These are phyloP conservation scores for Rutilus rutilus DNA, from an alignment of 2,113 vertebrate genomes.

Conservation along the genomic window DNA sequence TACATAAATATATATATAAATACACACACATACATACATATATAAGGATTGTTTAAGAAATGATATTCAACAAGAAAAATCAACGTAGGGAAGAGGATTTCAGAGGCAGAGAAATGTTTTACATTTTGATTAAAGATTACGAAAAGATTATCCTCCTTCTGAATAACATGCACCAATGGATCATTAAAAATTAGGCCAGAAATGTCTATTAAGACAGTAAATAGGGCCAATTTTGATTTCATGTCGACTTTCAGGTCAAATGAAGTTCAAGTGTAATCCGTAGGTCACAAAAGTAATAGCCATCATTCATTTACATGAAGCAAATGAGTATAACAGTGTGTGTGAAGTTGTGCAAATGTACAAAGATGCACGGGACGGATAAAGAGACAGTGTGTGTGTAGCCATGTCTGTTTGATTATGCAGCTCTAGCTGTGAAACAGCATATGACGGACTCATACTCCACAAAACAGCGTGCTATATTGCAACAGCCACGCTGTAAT, in stretches of 20 bases:
- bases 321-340: slow-evolving; percentile 41
- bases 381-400: neutral
- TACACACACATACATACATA: too few species aligned
- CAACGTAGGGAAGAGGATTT: neutral
- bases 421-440: slow-evolving; percentile 60
- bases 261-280: slow-evolving; percentile 29
- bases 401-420: slow-evolving; percentile 44
- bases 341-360: slow-evolving; percentile 27
- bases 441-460: slow-evolving; percentile 67
- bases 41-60: too few species aligned
- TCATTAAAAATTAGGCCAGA: slow-evolving; percentile 1
- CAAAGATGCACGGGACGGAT: neutral
- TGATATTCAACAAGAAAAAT: neutral
- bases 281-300: slow-evolving; percentile 10
- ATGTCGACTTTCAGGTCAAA: neutral
- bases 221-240: slow-evolving; percentile 2
- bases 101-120: slow-evolving; percentile 1
- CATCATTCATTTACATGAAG: neutral
- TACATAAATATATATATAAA: too few species aligned
- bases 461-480: slow-evolving; percentile 52
- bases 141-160: neutral
- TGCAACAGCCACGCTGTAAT: slow-evolving; percentile 64
- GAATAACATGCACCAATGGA: neutral
- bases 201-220: neutral
- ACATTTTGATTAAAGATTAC: neutral